Evolutionary conservation across 53 echinoderm and acorn worm genomes (phyloP).

Genomic region (Mesocentrotus franciscanus): DNA sequence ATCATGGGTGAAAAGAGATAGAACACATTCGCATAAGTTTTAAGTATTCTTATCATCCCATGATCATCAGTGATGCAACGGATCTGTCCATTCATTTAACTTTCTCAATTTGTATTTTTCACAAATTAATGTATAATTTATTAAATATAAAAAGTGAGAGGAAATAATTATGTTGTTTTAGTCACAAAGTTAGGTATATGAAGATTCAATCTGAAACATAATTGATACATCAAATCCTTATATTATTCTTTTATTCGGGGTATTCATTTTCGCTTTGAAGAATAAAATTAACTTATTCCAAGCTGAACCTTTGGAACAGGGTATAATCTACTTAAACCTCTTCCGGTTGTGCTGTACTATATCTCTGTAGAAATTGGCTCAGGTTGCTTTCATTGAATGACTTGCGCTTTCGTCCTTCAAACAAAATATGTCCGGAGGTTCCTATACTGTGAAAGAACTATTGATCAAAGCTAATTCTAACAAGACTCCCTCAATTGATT

Average conservation of each 20-base stretch:
- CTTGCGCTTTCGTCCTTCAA: conserved; percentile 10
- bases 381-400: neutral
- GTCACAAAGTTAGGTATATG: too few relatives aligned
- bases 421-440: neutral
- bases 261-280: neutral
- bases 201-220: too few relatives aligned
- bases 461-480: conserved; percentile 12
- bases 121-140: too few relatives aligned
- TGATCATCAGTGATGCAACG: too few relatives aligned
- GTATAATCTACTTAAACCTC: neutral
- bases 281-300: neutral
- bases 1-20: too few relatives aligned
- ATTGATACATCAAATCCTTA: neutral
- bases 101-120: too few relatives aligned
- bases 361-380: neutral
- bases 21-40: too few relatives aligned
- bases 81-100: too few relatives aligned
- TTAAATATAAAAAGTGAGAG: too few relatives aligned
- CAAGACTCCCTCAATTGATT: neutral
- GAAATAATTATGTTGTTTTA: too few relatives aligned
- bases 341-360: neutral
- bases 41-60: too few relatives aligned
- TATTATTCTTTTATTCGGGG: neutral
- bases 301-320: neutral
- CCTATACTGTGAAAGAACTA: neutral